Evolutionary conservation across 2,113 vertebrate species (phyloP).

Genomic region (Aramus guarauna): DNA sequence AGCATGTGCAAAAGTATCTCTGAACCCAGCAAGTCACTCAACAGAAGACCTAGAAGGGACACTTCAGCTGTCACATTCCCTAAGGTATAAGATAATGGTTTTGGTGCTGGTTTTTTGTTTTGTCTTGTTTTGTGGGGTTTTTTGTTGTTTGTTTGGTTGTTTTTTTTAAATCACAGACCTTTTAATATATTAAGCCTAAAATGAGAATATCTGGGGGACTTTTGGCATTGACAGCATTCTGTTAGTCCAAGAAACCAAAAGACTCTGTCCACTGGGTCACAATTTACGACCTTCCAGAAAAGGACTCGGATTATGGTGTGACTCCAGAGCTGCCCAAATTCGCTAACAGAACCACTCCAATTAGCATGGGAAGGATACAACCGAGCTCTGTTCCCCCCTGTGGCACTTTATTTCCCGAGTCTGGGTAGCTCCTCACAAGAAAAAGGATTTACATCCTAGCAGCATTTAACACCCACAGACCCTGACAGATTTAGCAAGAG

Average conservation of each 20-base stretch:
- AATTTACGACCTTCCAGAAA: not conserved
- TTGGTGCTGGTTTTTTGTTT: not conserved
- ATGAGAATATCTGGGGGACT: not conserved
- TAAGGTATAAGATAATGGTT: not conserved
- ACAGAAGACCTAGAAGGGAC: not conserved
- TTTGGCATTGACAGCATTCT: not conserved
- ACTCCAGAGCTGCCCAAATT: not conserved
- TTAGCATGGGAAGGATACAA: not conserved
- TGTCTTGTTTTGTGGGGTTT: too few species aligned
- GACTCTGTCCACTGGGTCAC: not conserved
- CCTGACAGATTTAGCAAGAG: conserved; percentile 65
- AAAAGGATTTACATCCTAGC: conserved; percentile 37
- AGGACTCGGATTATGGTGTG: not conserved
- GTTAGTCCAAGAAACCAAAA: not conserved
- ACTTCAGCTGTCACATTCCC: not conserved
- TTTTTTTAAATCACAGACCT: not conserved
- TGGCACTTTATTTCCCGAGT: not conserved
- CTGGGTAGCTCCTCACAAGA: conserved; percentile 1
- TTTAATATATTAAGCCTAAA: not conserved
- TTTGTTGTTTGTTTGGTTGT: too few species aligned
- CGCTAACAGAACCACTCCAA: not conserved
- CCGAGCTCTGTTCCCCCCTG: not conserved
- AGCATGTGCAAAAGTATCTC: not conserved
- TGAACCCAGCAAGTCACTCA: not conserved
- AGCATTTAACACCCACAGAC: conserved; percentile 58